A percentile compares a stretch with the other conserved stretches of the same genome.
Evolutionary conservation across 2,797 vertebrate genomes (phyloP).

Genomic region (Crocodylus rhombifer): DNA sequence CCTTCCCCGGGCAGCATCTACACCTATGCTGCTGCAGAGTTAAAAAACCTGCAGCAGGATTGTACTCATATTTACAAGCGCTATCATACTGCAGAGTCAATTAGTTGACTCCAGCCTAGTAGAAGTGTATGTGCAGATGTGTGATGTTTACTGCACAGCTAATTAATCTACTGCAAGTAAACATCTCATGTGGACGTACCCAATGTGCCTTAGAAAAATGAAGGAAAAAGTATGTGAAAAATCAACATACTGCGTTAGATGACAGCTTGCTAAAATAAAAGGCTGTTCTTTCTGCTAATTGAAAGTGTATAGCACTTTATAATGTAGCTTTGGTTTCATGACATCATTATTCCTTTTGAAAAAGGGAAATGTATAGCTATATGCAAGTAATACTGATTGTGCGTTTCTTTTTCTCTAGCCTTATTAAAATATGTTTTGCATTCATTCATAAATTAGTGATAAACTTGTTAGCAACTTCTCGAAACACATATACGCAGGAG

Average conservation of each 20-base stretch:
- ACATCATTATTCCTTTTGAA: constrained; percentile 81
- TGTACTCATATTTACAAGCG: too few relatives aligned
- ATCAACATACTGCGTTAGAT: constrained; percentile 84
- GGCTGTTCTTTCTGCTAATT: constrained; percentile 79
- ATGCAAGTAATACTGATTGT: constrained; percentile 80
- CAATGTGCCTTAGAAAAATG: constrained; percentile 74
- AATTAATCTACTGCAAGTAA: too few relatives aligned
- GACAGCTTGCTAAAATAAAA: constrained; percentile 84
- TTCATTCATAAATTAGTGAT: constrained; percentile 82
- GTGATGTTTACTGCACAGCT: too few relatives aligned
- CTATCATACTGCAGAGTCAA: too few relatives aligned
- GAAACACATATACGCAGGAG: constrained; percentile 78
- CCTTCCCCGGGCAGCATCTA: too few relatives aligned
- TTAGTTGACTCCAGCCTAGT: too few relatives aligned
- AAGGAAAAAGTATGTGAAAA: constrained; percentile 65
- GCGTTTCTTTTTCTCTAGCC: constrained; percentile 78
- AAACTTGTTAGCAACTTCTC: constrained; percentile 76
- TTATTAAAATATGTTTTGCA: constrained; percentile 73
- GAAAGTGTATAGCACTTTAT: constrained; percentile 83
- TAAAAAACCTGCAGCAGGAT: too few relatives aligned
- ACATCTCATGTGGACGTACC: too few relatives aligned
- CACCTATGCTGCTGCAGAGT: too few relatives aligned
- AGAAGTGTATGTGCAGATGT: too few relatives aligned
- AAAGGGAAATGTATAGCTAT: constrained; percentile 75
- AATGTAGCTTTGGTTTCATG: constrained; percentile 83